phyloP scores from a whole-genome alignment of 2,113 vertebrate species.

The Plecotus auritus region DNA sequence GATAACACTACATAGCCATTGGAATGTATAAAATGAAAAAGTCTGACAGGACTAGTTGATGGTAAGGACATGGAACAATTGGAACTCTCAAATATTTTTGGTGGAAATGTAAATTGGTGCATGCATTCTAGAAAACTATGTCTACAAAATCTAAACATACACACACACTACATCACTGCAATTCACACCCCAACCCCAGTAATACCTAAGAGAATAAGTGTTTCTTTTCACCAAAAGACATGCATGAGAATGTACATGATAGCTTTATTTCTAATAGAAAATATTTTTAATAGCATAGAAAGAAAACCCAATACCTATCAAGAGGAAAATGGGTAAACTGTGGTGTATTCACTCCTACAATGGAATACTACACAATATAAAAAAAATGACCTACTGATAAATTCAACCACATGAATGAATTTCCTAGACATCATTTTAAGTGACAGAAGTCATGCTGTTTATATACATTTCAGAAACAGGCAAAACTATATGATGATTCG shows the following conservation, averaged over 20 bases:
- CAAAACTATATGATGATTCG: neutral
- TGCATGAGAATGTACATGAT: neutral
- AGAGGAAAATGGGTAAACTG: neutral
- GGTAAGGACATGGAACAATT: neutral
- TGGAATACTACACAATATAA: neutral
- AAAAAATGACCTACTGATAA: neutral
- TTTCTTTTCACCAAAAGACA: neutral
- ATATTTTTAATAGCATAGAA: neutral
- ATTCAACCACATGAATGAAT: neutral
- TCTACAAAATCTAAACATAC: neutral
- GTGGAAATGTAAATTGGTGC: neutral
- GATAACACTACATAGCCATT: neutral
- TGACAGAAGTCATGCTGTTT: neutral
- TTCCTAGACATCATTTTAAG: neutral
- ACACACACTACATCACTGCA: neutral
- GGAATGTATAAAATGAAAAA: neutral
- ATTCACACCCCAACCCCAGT: neutral
- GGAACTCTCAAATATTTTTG: neutral
- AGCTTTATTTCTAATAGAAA: neutral
- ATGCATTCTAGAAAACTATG: neutral
- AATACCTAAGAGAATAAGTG: neutral
- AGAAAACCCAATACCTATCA: neutral
- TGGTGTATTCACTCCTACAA: neutral
- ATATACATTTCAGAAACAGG: neutral
- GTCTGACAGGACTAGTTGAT: neutral